Evolutionary conservation across 2,113 vertebrate genomes (phyloP), one percentile per base, ranked within the genome.

Genomic region (Zootoca vivipara): DNA sequence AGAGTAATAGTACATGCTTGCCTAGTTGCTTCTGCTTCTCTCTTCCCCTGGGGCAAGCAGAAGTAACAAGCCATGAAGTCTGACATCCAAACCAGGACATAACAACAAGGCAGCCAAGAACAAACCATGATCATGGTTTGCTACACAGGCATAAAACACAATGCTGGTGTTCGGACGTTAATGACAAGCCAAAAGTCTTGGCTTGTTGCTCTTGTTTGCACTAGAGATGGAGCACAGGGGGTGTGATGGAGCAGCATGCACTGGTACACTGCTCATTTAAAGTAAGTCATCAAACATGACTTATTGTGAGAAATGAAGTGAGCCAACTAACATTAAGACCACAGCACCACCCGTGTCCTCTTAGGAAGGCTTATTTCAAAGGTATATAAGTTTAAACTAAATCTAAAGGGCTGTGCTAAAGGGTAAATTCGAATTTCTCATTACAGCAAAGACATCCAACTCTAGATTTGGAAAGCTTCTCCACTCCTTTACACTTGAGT

Each of bases 381-480:
- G 2, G 3, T 18, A 69, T 40, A 10, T 35, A 33, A 69, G 22
- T 56, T 62, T 9, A 83, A 78, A 78, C 2, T 16, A 78, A 87
- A 78, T n/a, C 28, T 88, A 81, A 85, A 72, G 84, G 81, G 30
- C 70, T 52, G 8, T 8, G 3, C 7, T 88, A 75, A 90, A 69
- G 88, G 88, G 38, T 18, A 3, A 83, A 1, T 83, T 0, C 1
- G 18, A 70, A 85, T 65, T 82, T 87, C 87, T 91, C 24, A 52
- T 40, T 87, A 74, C 91, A 93, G 80, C 42, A 0, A 72, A 0
- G 74, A 9, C 22, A 75, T n/a, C 16, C 33, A 38, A 3, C 12
- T 88, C 30, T 58, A 83, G n/a, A 77, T 78, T 75, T 88, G 15
- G 46, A 73, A 86, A 78, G 64, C 65, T 78, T 85, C 38, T 85